Percentiles rank a stretch among this genome's conserved stretches.
These are phyloP conservation scores for Xestia xanthographa DNA, from an alignment of 2,888 invertebrate species.

Conservation along the genomic window DNA sequence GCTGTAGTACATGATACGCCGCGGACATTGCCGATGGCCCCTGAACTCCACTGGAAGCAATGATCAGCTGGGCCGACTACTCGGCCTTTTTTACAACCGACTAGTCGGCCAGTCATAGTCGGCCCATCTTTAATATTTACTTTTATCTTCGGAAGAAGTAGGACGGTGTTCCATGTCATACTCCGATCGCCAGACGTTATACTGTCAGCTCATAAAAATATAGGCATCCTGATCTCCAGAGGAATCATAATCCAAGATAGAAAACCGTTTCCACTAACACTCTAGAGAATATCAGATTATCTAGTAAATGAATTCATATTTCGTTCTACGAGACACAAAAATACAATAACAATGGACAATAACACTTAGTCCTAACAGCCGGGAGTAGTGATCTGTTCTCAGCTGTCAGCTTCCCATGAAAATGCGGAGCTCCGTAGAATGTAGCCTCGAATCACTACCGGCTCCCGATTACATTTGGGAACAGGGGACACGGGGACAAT, in stretches of 20 bases:
- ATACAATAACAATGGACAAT: slow-evolving; percentile 21
- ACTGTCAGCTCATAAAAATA: not conserved
- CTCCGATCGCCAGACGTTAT: not conserved
- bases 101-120: not conserved
- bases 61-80: not conserved
- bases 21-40: too few species aligned
- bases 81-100: not conserved
- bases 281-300: not conserved
- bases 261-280: not conserved
- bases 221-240: not conserved
- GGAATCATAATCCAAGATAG: not conserved
- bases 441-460: slow-evolving; percentile 28
- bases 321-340: not conserved
- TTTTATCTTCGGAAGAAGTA: not conserved
- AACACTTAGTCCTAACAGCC: slow-evolving; percentile 23
- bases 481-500: slow-evolving; percentile 12
- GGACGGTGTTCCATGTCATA: not conserved
- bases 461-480: slow-evolving; percentile 35
- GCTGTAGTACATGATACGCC: not conserved
- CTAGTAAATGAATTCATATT: slow-evolving; percentile 14
- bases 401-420: slow-evolving; percentile 52
- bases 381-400: slow-evolving; percentile 33
- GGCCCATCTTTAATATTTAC: not conserved
- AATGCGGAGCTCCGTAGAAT: slow-evolving; percentile 17
- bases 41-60: not conserved